These are phyloP conservation scores for Caenorhabditis macrosperma DNA, from an alignment of 2,888 invertebrate species.

Conservation along the genomic window DNA sequence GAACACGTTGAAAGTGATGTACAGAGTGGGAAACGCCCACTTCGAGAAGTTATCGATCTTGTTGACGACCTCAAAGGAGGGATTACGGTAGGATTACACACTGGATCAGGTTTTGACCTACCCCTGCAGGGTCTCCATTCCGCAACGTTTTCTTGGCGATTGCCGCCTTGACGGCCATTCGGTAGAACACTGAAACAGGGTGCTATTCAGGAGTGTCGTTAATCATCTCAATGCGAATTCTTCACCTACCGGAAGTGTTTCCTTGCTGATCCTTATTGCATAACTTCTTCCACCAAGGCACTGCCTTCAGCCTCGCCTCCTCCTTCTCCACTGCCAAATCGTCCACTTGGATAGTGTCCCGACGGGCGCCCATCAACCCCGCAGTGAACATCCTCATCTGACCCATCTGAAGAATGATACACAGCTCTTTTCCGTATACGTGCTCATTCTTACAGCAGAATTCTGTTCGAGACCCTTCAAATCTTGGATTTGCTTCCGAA, in stretches of 20 bases:
- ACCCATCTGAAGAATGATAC: slow-evolving; percentile 28
- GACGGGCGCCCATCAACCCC: slow-evolving; percentile 68
- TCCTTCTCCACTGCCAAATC: slow-evolving; percentile 51
- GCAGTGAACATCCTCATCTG: slow-evolving; percentile 75
- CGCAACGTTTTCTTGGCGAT: slow-evolving; percentile 69
- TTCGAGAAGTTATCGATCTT: slow-evolving; percentile 73
- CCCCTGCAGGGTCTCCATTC: slow-evolving; percentile 70
- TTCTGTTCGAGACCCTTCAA: slow-evolving; percentile 72
- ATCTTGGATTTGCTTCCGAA: slow-evolving; percentile 73
- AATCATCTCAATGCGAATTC: no score
- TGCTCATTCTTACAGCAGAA: slow-evolving; percentile 59
- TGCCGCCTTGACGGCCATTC: slow-evolving; percentile 74
- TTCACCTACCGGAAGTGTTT: slow-evolving; percentile 53
- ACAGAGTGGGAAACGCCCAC: slow-evolving; percentile 87
- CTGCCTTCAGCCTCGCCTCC: slow-evolving; percentile 44
- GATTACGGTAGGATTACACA: neutral
- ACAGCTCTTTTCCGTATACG: neutral
- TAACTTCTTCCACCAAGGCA: slow-evolving; percentile 52
- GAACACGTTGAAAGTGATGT: slow-evolving; percentile 88
- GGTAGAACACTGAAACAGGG: slow-evolving; percentile 71
- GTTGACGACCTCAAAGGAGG: slow-evolving; percentile 66
- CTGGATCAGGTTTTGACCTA: neutral
- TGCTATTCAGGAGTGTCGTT: neutral
- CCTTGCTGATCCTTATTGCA: slow-evolving; percentile 54
- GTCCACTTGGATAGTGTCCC: slow-evolving; percentile 56